Evolutionary conservation across 2,113 vertebrate genomes (phyloP).

Genomic region (Cyanocitta stelleri): DNA sequence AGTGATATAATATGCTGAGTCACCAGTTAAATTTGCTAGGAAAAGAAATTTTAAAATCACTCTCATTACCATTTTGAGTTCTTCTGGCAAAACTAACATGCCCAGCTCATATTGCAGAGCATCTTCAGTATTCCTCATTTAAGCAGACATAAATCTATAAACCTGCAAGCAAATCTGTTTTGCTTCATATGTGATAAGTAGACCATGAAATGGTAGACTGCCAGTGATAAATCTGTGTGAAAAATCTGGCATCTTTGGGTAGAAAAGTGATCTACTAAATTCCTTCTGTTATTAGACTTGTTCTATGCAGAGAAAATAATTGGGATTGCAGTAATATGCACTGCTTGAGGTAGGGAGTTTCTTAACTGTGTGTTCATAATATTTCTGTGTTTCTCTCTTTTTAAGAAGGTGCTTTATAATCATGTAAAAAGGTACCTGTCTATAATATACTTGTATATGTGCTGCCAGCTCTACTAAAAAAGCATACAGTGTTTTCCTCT

Average conservation of each 20-base stretch:
- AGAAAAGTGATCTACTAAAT: neutral
- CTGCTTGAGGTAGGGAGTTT: neutral
- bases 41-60: neutral
- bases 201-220: neutral
- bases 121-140: neutral
- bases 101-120: neutral
- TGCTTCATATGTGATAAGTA: neutral
- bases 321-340: neutral
- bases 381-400: neutral
- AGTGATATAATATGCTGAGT: neutral
- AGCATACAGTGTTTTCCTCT: neutral
- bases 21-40: neutral
- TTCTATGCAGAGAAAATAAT: neutral
- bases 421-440: neutral
- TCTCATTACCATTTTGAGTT: neutral
- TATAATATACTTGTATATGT: neutral
- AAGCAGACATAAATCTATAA: neutral
- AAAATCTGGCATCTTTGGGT: neutral
- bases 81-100: neutral
- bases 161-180: neutral
- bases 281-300: neutral
- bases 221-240: neutral
- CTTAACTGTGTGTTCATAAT: neutral
- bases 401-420: neutral
- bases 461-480: neutral